Percentiles rank a stretch among this genome's conserved stretches.
Evolutionary conservation across 1,140 invertebrate genomes (phyloP).

Genomic region (Liolophura sinensis): DNA sequence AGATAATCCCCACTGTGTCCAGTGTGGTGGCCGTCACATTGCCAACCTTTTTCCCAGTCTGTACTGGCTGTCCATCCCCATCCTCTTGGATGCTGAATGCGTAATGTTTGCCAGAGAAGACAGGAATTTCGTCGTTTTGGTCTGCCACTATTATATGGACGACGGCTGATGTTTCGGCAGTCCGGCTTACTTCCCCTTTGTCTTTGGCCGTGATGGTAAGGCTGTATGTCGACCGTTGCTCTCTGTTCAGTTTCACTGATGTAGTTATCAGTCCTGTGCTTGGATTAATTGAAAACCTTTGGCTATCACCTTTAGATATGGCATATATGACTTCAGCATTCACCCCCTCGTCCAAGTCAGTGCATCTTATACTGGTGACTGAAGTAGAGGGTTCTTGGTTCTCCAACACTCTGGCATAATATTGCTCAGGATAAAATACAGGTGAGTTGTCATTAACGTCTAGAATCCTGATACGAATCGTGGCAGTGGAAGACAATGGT

Average conservation of each 20-base stretch:
- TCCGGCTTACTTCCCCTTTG: conserved; percentile 21
- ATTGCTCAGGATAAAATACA: conserved; percentile 70
- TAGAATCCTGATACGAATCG: conserved; percentile 70
- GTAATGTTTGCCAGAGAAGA: conserved; percentile 64
- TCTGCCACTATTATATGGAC: conserved; percentile 36
- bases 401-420: conserved; percentile 66
- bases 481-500: conserved; percentile 66
- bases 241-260: conserved; percentile 19
- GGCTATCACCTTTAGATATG: conserved; percentile 25
- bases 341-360: conserved; percentile 79
- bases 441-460: conserved; percentile 96
- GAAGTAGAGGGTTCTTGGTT: conserved; percentile 71
- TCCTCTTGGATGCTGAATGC: conserved; percentile 82
- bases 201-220: conserved; percentile 33
- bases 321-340: conserved; percentile 65
- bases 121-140: conserved; percentile 26
- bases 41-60: conserved; percentile 72
- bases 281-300: conserved; percentile 37
- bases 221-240: conserved; percentile 14
- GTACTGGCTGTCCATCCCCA: conserved; percentile 59
- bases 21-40: conserved; percentile 67
- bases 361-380: conserved; percentile 70
- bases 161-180: conserved; percentile 22
- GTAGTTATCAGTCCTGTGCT: conserved; percentile 34
- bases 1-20: conserved; percentile 63